Evolutionary conservation across 2,888 invertebrate genomes (phyloP).

Genomic region (Tanytarsus gracilentus): DNA sequence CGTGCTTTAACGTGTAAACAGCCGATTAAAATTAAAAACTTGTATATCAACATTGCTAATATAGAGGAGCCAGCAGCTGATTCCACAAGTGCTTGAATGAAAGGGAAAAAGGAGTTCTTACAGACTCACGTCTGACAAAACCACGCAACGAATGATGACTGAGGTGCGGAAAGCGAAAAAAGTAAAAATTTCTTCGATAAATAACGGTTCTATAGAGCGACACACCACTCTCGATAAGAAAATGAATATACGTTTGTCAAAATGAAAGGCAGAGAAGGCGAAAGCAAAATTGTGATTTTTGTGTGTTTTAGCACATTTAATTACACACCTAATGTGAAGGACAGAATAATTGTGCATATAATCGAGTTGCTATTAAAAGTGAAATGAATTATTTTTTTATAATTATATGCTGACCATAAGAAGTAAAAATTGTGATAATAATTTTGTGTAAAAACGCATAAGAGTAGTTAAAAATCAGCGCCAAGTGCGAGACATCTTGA

Average conservation of each 20-base stretch:
- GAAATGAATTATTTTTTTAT: no score
- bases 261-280: neutral
- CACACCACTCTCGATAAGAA: neutral
- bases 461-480: no score
- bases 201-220: neutral
- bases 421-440: no score
- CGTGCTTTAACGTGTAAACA: neutral
- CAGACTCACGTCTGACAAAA: neutral
- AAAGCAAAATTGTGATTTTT: neutral
- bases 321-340: no score
- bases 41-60: neutral
- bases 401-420: no score
- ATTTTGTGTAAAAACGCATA: no score
- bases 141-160: neutral
- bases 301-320: neutral
- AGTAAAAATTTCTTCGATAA: neutral
- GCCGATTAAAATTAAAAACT: neutral
- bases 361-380: no score
- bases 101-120: no score
- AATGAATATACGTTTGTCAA: neutral
- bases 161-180: no score
- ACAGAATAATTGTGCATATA: no score
- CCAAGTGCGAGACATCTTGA: no score
- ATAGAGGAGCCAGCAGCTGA: neutral
- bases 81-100: no score